Conservation (phyloP, 1,140 invertebrate genomes). For the Neomicropteryx cornuta region DNA sequence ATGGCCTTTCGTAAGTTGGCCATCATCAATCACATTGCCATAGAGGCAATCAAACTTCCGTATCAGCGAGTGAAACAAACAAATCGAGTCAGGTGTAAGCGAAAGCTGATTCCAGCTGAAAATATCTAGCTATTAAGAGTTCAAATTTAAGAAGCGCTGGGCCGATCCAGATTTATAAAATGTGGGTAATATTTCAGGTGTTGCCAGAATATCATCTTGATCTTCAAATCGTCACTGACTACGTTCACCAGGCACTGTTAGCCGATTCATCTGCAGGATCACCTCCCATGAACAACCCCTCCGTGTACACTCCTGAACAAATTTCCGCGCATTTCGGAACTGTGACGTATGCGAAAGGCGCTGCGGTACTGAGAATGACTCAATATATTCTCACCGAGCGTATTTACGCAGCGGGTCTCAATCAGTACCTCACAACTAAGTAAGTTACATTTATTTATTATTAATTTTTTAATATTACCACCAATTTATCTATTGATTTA, state of each 20-base stretch:
- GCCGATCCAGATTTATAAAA: no score
- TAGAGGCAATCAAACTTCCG: no score
- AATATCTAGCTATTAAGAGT: no score
- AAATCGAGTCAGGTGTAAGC: no score
- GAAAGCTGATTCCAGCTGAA: no score
- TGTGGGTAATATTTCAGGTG: no score
- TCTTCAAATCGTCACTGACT: conserved; percentile 48
- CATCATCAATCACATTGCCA: no score
- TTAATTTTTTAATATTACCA: conserved; percentile 8
- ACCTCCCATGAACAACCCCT: conserved; percentile 44
- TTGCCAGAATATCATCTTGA: conserved; percentile 34
- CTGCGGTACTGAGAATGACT: conserved; percentile 66
- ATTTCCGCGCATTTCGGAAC: conserved; percentile 53
- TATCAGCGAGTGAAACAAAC: no score
- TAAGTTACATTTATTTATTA: no score
- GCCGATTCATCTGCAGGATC: conserved; percentile 51
- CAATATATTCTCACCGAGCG: conserved; percentile 53
- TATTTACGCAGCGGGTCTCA: conserved; percentile 50
- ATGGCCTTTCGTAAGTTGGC: no score
- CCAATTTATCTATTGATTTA: conserved; percentile 7
- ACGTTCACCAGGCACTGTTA: conserved; percentile 52
- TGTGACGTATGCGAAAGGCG: conserved; percentile 62
- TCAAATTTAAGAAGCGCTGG: no score
- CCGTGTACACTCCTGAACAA: conserved; percentile 35
- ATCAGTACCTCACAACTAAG: conserved; percentile 40